Conservation (phyloP, 2,113 vertebrate genomes). For the Microcebus lehilahytsara region DNA sequence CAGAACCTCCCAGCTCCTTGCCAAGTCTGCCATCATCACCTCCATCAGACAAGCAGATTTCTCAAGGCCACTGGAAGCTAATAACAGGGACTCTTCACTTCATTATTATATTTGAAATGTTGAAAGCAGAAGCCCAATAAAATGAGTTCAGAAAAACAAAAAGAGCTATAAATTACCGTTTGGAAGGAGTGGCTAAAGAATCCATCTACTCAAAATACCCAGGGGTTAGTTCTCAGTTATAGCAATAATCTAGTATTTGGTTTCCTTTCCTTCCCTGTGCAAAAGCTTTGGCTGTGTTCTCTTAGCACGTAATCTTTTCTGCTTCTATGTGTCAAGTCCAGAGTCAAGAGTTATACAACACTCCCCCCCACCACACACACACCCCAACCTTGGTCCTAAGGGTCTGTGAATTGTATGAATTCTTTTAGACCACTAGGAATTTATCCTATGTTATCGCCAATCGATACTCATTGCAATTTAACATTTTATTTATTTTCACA, state of each 20-base stretch:
- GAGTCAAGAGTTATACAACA: neutral
- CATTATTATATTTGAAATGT: slow-evolving; percentile 29
- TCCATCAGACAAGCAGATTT: neutral
- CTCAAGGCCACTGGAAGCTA: slow-evolving; percentile 45
- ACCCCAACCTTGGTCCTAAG: neutral
- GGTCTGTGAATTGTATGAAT: neutral
- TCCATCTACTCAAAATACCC: neutral
- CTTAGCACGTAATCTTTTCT: neutral
- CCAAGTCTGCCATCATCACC: slow-evolving; percentile 31
- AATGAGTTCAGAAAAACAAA: slow-evolving; percentile 65
- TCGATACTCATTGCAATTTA: neutral
- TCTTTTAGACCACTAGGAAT: neutral
- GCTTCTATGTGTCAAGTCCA: slow-evolving; percentile 23
- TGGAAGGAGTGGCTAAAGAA: slow-evolving; percentile 42
- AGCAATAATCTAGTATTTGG: neutral
- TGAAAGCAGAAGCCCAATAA: slow-evolving; percentile 64
- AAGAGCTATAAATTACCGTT: slow-evolving; percentile 49
- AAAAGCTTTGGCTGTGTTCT: neutral
- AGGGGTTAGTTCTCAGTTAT: neutral
- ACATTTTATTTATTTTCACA: slow-evolving; percentile 41
- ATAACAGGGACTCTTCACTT: slow-evolving; percentile 20
- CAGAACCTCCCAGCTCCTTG: neutral
- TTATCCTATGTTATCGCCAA: neutral
- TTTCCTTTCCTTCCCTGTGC: neutral
- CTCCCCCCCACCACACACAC: neutral